Conservation (phyloP, 2,113 vertebrate species). For the Puffinus mauretanicus region DNA sequence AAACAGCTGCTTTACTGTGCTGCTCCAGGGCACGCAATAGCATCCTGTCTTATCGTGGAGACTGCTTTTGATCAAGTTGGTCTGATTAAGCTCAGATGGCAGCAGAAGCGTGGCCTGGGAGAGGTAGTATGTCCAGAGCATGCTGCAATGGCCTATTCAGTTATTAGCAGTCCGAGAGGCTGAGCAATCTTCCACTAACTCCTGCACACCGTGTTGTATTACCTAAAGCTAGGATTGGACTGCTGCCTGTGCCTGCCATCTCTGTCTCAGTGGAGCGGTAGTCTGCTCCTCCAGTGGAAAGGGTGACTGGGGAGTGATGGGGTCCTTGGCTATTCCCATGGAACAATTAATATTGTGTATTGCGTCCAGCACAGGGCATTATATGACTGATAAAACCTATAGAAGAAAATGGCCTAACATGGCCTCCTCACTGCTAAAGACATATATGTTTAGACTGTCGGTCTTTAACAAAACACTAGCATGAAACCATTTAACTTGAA, state of each 20-base stretch:
- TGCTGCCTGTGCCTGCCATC: neutral
- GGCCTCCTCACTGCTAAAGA: neutral
- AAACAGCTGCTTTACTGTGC: neutral
- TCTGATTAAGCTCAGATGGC: neutral
- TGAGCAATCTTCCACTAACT: neutral
- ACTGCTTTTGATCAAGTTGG: neutral
- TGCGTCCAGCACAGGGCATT: neutral
- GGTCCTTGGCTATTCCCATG: rapidly evolving
- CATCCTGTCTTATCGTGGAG: neutral
- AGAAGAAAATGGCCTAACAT: neutral
- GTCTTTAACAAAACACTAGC: neutral
- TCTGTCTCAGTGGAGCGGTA: neutral
- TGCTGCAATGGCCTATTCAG: neutral
- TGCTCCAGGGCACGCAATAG: neutral
- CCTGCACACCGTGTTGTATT: rapidly evolving
- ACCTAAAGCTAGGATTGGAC: neutral
- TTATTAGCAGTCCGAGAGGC: neutral
- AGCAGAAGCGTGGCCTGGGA: neutral
- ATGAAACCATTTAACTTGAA: neutral
- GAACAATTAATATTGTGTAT: rapidly evolving
- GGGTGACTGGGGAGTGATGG: neutral
- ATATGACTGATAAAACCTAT: neutral
- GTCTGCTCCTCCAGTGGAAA: neutral
- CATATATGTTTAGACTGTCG: neutral
- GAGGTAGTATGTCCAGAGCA: neutral